Conservation (phyloP, 2,888 invertebrate species). For the Cheilosia pagana region DNA sequence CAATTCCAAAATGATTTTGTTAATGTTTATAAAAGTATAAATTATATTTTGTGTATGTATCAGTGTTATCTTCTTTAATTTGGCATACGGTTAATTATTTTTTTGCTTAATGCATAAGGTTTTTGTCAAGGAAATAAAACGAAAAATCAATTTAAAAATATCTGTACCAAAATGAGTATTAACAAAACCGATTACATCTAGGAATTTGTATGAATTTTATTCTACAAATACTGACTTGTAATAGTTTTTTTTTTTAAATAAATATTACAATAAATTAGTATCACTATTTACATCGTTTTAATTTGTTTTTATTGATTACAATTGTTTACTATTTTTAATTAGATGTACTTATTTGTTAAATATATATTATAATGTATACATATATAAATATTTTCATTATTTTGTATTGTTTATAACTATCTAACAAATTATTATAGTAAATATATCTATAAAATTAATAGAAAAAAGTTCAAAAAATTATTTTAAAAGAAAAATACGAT, state of each 20-base stretch:
- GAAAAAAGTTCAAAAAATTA: constrained; percentile 76
- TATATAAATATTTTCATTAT: constrained; percentile 64
- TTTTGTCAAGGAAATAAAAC: background rate
- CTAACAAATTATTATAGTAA: constrained; percentile 74
- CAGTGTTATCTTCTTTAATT: constrained; percentile 8
- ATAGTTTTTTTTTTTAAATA: constrained; percentile 2
- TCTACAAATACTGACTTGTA: constrained; percentile 21
- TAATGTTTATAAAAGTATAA: constrained; percentile 40
- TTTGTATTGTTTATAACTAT: constrained; percentile 69
- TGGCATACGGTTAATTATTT: constrained; percentile 5
- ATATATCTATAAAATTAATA: constrained; percentile 60
- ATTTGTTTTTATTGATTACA: constrained; percentile 44
- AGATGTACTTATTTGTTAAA: constrained; percentile 19
- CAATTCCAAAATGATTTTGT: constrained; percentile 18
- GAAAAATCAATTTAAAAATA: background rate
- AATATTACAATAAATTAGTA: constrained; percentile 43
- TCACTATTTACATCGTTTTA: constrained; percentile 68
- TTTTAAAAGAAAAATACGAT: constrained; percentile 66
- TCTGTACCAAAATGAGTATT: background rate
- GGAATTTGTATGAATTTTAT: constrained; percentile 37
- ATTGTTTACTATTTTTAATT: constrained; percentile 20
- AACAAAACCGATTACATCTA: background rate
- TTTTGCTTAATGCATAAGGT: background rate
- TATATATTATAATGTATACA: constrained; percentile 53
- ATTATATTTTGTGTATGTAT: constrained; percentile 32